Evolutionary conservation across 2,888 invertebrate species (phyloP).

Genomic region (Caenorhabditis angaria): DNA sequence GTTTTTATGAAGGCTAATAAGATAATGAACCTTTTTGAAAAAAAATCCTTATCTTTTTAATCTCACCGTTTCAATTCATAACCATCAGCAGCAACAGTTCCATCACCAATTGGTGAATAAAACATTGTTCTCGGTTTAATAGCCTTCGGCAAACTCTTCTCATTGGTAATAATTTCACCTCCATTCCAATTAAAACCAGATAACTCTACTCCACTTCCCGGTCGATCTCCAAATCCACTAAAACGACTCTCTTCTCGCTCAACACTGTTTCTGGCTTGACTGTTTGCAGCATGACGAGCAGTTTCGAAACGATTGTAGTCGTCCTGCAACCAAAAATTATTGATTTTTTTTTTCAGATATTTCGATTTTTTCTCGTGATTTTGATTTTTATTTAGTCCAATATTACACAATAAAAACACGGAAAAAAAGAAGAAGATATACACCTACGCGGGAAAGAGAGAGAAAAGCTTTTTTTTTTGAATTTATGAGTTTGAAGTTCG

Average conservation of each 20-base stretch:
- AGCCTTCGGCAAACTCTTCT: slow-evolving; percentile 57
- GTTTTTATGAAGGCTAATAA: not conserved
- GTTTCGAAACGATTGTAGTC: slow-evolving; percentile 71
- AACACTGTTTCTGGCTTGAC: slow-evolving; percentile 27
- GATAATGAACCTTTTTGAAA: too few species aligned
- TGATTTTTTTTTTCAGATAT: not conserved
- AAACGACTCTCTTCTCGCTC: slow-evolving; percentile 63
- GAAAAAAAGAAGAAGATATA: slow-evolving; percentile 16
- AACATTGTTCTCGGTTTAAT: slow-evolving; percentile 66
- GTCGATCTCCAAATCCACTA: slow-evolving; percentile 68
- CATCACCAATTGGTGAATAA: slow-evolving; percentile 70
- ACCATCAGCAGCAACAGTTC: slow-evolving; percentile 69
- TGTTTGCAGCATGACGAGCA: slow-evolving; percentile 49
- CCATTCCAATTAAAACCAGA: slow-evolving; percentile 65
- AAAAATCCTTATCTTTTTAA: not conserved
- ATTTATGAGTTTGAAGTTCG: slow-evolving; percentile 20
- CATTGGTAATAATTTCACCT: slow-evolving; percentile 67
- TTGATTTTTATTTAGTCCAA: not conserved
- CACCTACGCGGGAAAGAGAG: slow-evolving; percentile 38
- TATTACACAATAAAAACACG: slow-evolving; percentile 6
- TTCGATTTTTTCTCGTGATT: not conserved
- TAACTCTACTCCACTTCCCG: slow-evolving; percentile 69
- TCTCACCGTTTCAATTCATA: slow-evolving; percentile 65
- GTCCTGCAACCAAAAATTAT: slow-evolving; percentile 52
- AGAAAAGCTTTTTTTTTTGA: not conserved